Conservation (phyloP, 2,113 vertebrate genomes). For the Camelus dromedarius region DNA sequence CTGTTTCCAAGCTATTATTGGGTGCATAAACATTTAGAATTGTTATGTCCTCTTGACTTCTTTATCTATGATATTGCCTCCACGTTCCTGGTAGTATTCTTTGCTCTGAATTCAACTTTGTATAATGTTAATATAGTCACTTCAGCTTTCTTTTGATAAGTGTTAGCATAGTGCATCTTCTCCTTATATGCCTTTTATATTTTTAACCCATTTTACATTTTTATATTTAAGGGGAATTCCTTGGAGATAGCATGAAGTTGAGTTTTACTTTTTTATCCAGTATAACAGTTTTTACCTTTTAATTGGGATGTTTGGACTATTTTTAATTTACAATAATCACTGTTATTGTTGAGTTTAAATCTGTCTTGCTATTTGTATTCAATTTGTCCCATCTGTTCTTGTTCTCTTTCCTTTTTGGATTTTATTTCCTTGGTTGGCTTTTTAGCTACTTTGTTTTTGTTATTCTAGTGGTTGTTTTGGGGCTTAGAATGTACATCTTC, state of each 20-base stretch:
- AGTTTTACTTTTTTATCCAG: not conserved
- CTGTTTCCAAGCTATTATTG: not conserved
- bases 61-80: not conserved
- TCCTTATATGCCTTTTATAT: not conserved
- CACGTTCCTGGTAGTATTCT: not conserved
- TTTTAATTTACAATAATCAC: not conserved
- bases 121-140: not conserved
- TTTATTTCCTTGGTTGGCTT: constrained; percentile 24
- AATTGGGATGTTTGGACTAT: not conserved
- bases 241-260: not conserved
- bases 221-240: not conserved
- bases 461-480: not conserved
- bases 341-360: not conserved
- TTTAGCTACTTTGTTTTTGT: not conserved
- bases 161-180: not conserved
- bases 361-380: not conserved
- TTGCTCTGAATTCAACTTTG: not conserved
- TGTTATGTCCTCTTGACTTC: not conserved
- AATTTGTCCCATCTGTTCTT: not conserved
- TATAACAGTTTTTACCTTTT: not conserved
- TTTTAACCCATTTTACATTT: not conserved
- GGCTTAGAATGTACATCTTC: not conserved
- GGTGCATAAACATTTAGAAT: not conserved
- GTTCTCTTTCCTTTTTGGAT: not conserved
- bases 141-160: not conserved